A percentile compares a stretch with the other conserved stretches of the same genome.
phyloP scores from a whole-genome alignment of 2,113 vertebrate genomes.

The Tinamus guttatus region DNA sequence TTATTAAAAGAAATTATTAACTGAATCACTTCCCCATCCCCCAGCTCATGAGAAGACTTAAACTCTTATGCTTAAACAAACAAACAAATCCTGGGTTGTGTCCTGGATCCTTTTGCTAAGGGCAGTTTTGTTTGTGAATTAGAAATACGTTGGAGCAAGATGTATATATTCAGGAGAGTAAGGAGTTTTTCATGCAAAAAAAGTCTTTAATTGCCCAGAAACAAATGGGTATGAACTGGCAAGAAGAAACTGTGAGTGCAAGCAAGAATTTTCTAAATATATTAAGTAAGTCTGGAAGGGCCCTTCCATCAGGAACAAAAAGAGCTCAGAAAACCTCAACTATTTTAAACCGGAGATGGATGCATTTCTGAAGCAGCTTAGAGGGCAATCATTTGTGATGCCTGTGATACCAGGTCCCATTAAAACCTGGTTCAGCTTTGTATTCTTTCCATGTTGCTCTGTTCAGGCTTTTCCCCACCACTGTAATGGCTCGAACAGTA shows the following conservation, averaged over 20 bases:
- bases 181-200: neutral
- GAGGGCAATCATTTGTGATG: neutral
- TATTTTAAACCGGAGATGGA: neutral
- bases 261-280: neutral
- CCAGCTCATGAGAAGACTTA: neutral
- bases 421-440: neutral
- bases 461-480: neutral
- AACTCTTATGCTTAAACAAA: neutral
- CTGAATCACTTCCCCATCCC: neutral
- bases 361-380: neutral
- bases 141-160: neutral
- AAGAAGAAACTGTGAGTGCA: neutral
- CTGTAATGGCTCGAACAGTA: neutral
- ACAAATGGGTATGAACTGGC: neutral
- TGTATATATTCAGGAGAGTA: neutral
- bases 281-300: neutral
- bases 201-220: neutral
- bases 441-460: fast-evolving
- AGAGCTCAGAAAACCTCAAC: neutral
- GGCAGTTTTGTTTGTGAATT: neutral
- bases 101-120: neutral
- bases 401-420: neutral
- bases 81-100: neutral
- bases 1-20: neutral
- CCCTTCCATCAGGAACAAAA: neutral